Evolutionary conservation across 2,113 vertebrate genomes (phyloP).

Genomic region (Lamprotornis superbus): DNA sequence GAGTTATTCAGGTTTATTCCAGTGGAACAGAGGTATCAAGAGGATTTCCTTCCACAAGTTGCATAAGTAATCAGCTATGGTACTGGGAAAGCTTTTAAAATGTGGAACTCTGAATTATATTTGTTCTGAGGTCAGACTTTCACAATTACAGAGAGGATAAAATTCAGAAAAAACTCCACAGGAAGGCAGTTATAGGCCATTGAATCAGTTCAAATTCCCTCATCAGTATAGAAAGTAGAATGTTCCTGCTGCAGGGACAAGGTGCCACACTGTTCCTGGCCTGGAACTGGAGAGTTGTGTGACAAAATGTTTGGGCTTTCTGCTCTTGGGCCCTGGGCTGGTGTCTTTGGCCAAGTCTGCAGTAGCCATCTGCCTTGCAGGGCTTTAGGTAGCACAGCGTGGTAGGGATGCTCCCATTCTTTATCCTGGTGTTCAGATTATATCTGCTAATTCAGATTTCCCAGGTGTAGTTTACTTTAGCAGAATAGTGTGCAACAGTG

Average conservation of each 20-base stretch:
- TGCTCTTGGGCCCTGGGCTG: not conserved
- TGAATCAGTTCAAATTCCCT: not conserved
- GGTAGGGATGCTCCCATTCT: not conserved
- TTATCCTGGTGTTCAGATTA: not conserved
- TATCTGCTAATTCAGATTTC: not conserved
- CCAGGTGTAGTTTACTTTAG: not conserved
- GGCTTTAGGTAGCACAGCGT: accelerated
- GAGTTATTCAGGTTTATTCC: not conserved
- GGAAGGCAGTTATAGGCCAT: not conserved
- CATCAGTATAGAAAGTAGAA: not conserved
- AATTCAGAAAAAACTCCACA: not conserved
- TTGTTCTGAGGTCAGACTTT: not conserved
- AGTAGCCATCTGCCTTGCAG: not conserved
- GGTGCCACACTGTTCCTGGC: not conserved
- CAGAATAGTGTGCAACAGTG: not conserved
- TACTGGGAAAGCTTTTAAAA: not conserved
- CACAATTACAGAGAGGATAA: not conserved
- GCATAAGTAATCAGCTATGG: not conserved
- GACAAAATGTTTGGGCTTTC: not conserved
- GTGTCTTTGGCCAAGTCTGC: not conserved
- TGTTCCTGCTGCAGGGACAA: not conserved
- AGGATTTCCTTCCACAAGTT: not conserved
- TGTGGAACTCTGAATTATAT: not conserved
- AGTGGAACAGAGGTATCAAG: not conserved
- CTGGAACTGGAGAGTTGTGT: accelerated